Base-by-base conservation (phyloP, 2,888 invertebrate species). In the Euplagia quadripunctaria region DNA sequence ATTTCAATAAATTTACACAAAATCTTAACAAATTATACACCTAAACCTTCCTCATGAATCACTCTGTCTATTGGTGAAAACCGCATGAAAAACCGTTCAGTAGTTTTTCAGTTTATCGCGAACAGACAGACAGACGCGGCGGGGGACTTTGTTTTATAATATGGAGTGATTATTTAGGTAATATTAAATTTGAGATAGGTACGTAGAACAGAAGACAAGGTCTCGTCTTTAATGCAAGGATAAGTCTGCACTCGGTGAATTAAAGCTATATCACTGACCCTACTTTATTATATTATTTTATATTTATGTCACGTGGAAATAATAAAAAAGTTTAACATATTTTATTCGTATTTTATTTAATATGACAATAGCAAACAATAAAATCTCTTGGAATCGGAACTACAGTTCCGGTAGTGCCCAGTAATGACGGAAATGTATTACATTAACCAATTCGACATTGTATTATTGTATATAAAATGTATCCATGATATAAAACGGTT, bases 381-480 rank as follows among this genome's bases (percentile, higher is more conserved):
- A 49, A 70, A 74, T 42, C 67, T 64, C 66, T 61, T 77, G 63
- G 42, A n/a, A 76, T 80, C 77, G 83, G 78, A 85, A 84, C 80
- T 79, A 70, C 51, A 46, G 79, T 85, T 85, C 81, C 82, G 84
- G 84, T 78, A 64, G 72, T 61, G n/a, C 74, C 42, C 17, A 4
- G 55, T 68, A 73, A 81, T 81, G 76, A 74, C 81, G 84, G 85
- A 82, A 81, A 77, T 52, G 46, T 71, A 61, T 67, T 20, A 72
- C 49, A 42, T 66, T 61, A 51, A 12, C 42, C 17, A 12, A 41
- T 52, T n/a, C 20, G 17, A 41, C 51, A 72, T 63, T 52, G 63
- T 68, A 49, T 51, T 65, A 63, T 16, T 63, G 46, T 20, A 71
- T 65, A 43, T 64, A 52, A 68, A 68, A 61, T 41, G 31, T 66